Evolutionary conservation across 2,113 vertebrate species (phyloP).

Genomic region (Paradisaea rubra): DNA sequence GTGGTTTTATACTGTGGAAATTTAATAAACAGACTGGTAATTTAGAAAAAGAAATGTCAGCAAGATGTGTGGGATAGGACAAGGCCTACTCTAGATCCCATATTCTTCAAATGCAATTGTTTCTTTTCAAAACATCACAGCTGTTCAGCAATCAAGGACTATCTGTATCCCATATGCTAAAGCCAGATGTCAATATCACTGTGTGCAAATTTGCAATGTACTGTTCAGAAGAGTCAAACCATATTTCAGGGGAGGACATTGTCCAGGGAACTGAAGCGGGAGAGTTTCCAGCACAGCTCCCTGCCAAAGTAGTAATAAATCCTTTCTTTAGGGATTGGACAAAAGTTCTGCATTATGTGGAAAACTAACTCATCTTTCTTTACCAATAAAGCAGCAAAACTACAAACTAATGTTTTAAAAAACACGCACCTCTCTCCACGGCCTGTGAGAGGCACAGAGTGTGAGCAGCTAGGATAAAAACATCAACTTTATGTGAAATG

Average conservation of each 20-base stretch:
- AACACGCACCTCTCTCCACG: neutral
- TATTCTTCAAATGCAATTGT: slow-evolving; percentile 52
- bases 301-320: slow-evolving; percentile 51
- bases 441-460: neutral
- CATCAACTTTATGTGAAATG: neutral
- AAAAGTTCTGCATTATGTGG: slow-evolving; percentile 35
- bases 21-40: slow-evolving; percentile 41
- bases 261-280: slow-evolving; percentile 32
- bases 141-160: slow-evolving; percentile 48
- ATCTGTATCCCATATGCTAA: slow-evolving; percentile 57
- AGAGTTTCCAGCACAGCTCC: slow-evolving; percentile 34
- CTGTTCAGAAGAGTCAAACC: slow-evolving; percentile 29
- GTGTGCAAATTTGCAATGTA: slow-evolving; percentile 11
- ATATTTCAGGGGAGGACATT: slow-evolving; percentile 42
- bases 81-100: slow-evolving; percentile 27
- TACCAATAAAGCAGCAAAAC: neutral
- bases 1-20: slow-evolving; percentile 37
- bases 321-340: slow-evolving; percentile 16
- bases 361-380: slow-evolving; percentile 25
- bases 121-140: slow-evolving; percentile 61
- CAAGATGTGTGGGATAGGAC: slow-evolving; percentile 48
- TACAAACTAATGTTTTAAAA: neutral
- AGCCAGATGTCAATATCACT: slow-evolving; percentile 56
- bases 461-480: neutral
- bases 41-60: slow-evolving; percentile 47